Evolutionary conservation across 92 coral and sea anemone species (phyloP).

Genomic region (Porites divaricata): DNA sequence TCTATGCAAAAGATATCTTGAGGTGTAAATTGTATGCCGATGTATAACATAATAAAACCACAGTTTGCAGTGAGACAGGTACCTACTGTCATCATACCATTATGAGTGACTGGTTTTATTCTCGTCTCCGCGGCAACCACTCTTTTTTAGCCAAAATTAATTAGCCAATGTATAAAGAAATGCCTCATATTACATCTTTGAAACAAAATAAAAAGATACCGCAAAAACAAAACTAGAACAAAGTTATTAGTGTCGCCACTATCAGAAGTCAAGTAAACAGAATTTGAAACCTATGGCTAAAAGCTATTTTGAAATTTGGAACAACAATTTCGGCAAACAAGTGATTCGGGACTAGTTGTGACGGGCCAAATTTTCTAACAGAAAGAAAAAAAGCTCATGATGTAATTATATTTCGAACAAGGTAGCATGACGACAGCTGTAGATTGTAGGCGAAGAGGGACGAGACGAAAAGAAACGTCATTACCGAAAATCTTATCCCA

Average conservation of each 20-base stretch:
- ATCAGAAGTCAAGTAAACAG: constrained; percentile 24
- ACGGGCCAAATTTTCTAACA: not conserved
- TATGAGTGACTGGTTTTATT: constrained; percentile 7
- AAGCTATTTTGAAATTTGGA: not conserved
- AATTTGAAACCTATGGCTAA: not conserved
- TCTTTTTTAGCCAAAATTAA: constrained; percentile 21
- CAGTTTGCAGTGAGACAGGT: constrained; percentile 8
- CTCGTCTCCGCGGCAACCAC: constrained; percentile 22
- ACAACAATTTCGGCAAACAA: not conserved
- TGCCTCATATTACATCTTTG: not conserved
- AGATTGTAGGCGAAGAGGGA: too few species aligned
- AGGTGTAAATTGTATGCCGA: not conserved
- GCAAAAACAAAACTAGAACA: not conserved
- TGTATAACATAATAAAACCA: not conserved
- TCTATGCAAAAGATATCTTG: not conserved
- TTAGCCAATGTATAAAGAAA: constrained; percentile 17
- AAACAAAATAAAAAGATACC: constrained; percentile 23
- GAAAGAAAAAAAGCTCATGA: not conserved
- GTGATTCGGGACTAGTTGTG: not conserved
- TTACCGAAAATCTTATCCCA: not conserved
- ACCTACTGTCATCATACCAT: constrained; percentile 7
- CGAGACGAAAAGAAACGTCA: not conserved
- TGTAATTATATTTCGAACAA: too few species aligned
- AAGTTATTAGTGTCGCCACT: not conserved
- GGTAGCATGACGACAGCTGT: too few species aligned